phyloP scores from a whole-genome alignment of 2,113 vertebrate genomes.

The Ptyas mucosa region DNA sequence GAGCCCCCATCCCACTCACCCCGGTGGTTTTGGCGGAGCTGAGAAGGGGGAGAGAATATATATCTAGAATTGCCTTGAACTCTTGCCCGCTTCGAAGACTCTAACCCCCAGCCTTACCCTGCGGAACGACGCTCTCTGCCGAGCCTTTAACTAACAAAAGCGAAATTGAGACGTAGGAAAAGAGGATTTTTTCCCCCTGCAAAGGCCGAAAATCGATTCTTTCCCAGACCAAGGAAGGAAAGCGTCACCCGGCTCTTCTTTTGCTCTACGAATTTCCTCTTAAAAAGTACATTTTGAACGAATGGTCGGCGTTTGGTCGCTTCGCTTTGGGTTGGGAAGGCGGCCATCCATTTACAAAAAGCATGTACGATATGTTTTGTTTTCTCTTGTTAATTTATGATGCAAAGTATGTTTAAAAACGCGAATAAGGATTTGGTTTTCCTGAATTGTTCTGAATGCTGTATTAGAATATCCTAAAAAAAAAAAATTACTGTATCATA shows the following conservation, averaged over 20 bases:
- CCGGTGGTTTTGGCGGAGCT: neutral
- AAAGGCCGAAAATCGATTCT: neutral
- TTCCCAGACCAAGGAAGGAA: neutral
- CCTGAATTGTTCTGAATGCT: neutral
- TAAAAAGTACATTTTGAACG: neutral
- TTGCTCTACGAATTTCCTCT: neutral
- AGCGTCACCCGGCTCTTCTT: no score
- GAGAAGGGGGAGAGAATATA: neutral
- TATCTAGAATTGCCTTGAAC: neutral
- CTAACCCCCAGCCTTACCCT: neutral
- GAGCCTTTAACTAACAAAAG: neutral
- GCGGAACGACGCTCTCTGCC: neutral
- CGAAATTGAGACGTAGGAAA: neutral
- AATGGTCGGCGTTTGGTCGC: neutral
- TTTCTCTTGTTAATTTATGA: neutral
- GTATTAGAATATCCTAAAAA: neutral
- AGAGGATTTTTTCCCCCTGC: neutral
- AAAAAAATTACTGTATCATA: neutral
- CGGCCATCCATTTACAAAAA: neutral
- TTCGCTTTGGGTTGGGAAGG: neutral
- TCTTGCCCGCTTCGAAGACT: neutral
- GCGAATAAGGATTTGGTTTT: neutral
- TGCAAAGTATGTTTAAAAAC: neutral
- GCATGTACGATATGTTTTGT: neutral
- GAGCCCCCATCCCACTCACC: no score